Percentiles rank a stretch among this genome's conserved stretches.
Evolutionary conservation across 35 echinoderm and acorn worm species (phyloP).

Genomic region (Hemicentrotus pulcherrimus): DNA sequence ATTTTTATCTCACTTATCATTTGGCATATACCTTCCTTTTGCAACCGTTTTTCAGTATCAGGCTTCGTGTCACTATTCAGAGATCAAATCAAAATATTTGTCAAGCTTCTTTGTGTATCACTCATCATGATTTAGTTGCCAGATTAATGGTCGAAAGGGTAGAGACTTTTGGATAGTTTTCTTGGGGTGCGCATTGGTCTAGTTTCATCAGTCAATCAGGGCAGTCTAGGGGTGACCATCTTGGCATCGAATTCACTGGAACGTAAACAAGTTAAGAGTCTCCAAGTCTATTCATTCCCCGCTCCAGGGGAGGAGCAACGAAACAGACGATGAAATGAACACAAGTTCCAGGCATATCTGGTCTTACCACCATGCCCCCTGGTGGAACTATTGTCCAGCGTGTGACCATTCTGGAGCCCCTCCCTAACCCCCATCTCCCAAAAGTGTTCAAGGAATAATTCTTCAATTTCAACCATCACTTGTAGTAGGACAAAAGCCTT

Average conservation of each 20-base stretch:
- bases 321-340: not conserved
- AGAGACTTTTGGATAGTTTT: not conserved
- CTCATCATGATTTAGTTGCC: not conserved
- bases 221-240: not conserved
- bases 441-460: too few relatives aligned
- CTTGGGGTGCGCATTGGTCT: not conserved
- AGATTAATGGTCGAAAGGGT: not conserved
- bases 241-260: constrained; percentile 17
- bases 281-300: constrained; percentile 25
- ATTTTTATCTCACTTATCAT: not conserved
- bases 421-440: too few relatives aligned
- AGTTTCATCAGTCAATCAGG: not conserved
- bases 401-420: not conserved
- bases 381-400: not conserved
- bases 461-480: too few relatives aligned
- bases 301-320: not conserved
- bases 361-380: not conserved
- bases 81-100: constrained; percentile 11
- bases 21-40: not conserved
- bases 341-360: constrained; percentile 25
- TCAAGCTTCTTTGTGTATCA: not conserved
- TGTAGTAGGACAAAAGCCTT: too few relatives aligned
- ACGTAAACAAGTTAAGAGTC: constrained; percentile 26
- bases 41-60: not conserved
- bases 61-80: not conserved